Evolutionary conservation across 1,140 invertebrate genomes (phyloP).

Genomic region (Drosophila willistoni): DNA sequence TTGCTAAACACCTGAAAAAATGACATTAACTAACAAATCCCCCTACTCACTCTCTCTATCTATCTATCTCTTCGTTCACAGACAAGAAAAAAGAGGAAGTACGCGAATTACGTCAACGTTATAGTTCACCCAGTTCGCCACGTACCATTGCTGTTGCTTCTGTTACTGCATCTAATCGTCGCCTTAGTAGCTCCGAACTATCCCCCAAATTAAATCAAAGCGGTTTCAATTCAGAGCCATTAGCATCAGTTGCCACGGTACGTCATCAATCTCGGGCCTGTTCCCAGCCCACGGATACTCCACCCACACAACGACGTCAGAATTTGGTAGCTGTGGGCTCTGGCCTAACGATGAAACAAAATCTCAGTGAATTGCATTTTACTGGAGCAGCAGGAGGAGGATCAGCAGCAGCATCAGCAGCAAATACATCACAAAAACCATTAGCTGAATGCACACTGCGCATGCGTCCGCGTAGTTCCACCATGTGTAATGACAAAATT

Average conservation of each 20-base stretch:
- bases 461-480: slow-evolving; percentile 72
- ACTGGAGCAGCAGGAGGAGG: slow-evolving; percentile 39
- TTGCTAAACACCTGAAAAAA: not conserved
- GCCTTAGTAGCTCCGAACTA: slow-evolving; percentile 58
- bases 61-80: slow-evolving; percentile 20
- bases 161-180: slow-evolving; percentile 36
- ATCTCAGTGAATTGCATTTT: slow-evolving; percentile 72
- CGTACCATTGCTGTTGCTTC: slow-evolving; percentile 27
- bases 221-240: slow-evolving; percentile 58
- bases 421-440: slow-evolving; percentile 46
- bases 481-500: slow-evolving; percentile 51
- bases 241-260: slow-evolving; percentile 7
- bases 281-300: slow-evolving; percentile 54
- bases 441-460: slow-evolving; percentile 49
- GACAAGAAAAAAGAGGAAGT: slow-evolving; percentile 80
- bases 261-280: slow-evolving; percentile 25
- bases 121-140: slow-evolving; percentile 50
- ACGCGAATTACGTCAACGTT: slow-evolving; percentile 51
- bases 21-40: slow-evolving; percentile 16
- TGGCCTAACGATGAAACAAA: slow-evolving; percentile 73
- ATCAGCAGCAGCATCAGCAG: not conserved
- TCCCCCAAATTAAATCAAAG: slow-evolving; percentile 51
- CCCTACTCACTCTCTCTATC: not conserved
- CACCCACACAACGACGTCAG: slow-evolving; percentile 44
- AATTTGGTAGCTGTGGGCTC: slow-evolving; percentile 60